Evolutionary conservation across 1,140 invertebrate species (phyloP), one percentile per base, ranked within the genome.

Genomic region (Rhizoglyphus robini): DNA sequence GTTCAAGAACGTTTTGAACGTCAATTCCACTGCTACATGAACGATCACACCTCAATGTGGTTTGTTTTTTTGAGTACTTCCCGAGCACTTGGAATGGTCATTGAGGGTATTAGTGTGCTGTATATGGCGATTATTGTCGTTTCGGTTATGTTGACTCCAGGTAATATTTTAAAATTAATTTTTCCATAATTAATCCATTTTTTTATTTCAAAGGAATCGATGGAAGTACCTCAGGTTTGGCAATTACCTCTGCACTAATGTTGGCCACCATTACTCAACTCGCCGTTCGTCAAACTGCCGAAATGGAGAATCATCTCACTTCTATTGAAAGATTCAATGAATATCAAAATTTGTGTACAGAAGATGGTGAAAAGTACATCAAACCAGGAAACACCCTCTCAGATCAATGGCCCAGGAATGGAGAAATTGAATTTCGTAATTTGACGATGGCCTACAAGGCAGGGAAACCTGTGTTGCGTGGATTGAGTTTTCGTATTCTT

Each of bases 261-360:
- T 75, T 92, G 61, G 83, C 85, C 25, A 84, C 85, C 2, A 83
- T 87, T 77, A 23, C 51, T 54, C 23, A 32, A 8, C 51, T 32
- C 51, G 8, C 8, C 23, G 31, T 5, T 32, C 23, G 8, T 27
- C 86, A 90, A 71, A 84, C 83, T 15, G 83, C 89, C 0, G 88
- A 92, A 74, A 83, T 87, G 1, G 81, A 91, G 69, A 86, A 85
- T 64, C 82, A 90, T 57, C 83, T 88, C 76, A 83, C 83, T 38
- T 84, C 86, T 13, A 84, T 88, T 0, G 88, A 92, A 72, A 78
- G 88, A 36, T 82, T 90, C 1, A 70, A 88, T 2, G 87, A 91
- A 70, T 92, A 91, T 72, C 82, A 81, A 0, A 78, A 81, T 41
- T 75, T 90, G 0, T 80, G 84, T 49, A 73, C 83, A 25, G 87